Percentiles rank a stretch among this genome's conserved stretches.
These are phyloP conservation scores for Drosophila aff. DNA, from an alignment of 1,140 invertebrate genomes.

Conservation along the genomic window DNA sequence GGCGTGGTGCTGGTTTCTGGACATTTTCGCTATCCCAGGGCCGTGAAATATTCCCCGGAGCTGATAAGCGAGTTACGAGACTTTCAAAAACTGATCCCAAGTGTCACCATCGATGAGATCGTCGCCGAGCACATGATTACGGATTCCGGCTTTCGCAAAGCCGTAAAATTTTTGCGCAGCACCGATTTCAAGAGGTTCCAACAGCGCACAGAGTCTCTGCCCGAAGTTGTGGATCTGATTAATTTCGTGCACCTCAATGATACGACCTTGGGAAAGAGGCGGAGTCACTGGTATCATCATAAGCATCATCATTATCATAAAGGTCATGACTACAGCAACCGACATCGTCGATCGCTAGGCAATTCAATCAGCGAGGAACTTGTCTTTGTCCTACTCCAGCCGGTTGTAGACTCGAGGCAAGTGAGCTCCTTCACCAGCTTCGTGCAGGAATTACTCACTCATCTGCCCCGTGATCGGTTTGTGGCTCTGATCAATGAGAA, in stretches of 20 bases:
- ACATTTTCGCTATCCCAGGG: neutral
- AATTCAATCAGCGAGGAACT: constrained; percentile 16
- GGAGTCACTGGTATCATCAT: neutral
- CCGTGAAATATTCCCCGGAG: constrained; percentile 64
- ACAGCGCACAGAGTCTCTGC: constrained; percentile 53
- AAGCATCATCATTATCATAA: constrained; percentile 5
- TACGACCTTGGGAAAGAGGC: constrained; percentile 11
- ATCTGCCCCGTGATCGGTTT: constrained; percentile 67
- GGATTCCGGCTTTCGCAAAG: constrained; percentile 73
- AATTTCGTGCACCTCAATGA: constrained; percentile 73
- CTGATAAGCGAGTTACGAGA: constrained; percentile 66
- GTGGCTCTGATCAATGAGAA: constrained; percentile 70
- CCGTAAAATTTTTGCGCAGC: constrained; percentile 63
- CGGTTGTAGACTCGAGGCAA: rapidly evolving
- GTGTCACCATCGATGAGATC: constrained; percentile 56
- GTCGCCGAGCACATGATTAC: constrained; percentile 71
- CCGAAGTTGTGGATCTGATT: constrained; percentile 70
- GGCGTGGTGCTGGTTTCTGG: constrained; percentile 14
- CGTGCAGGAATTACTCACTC: constrained; percentile 54
- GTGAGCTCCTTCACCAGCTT: constrained; percentile 64
- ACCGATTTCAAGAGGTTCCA: constrained; percentile 59
- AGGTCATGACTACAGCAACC: neutral
- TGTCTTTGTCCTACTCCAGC: constrained; percentile 44
- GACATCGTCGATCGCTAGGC: neutral
- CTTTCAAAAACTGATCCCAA: constrained; percentile 66